phyloP scores from a whole-genome alignment of 2,113 vertebrate species.

The Plecotus auritus region DNA sequence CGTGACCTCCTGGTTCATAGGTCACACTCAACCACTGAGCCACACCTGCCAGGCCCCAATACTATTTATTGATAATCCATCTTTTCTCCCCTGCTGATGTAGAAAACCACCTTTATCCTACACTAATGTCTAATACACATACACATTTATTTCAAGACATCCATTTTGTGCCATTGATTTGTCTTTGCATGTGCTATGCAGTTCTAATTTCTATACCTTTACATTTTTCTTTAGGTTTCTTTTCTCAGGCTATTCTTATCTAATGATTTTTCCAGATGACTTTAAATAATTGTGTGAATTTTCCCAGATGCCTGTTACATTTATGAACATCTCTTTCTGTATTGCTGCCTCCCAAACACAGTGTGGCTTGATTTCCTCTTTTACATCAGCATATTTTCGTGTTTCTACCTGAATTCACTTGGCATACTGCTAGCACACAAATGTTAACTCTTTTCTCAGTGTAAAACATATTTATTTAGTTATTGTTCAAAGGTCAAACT shows the following conservation, averaged over 20 bases:
- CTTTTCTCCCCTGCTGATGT: not conserved
- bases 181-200: not conserved
- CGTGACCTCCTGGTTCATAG: too few relatives aligned
- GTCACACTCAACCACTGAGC: too few relatives aligned
- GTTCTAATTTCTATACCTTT: not conserved
- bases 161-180: not conserved
- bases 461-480: constrained; percentile 54
- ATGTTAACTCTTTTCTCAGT: constrained; percentile 23
- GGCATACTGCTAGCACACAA: not conserved
- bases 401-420: not conserved
- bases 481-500: constrained; percentile 46
- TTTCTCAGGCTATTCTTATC: not conserved
- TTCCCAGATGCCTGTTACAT: not conserved
- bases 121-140: not conserved
- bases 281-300: not conserved
- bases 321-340: not conserved
- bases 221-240: not conserved
- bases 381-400: not conserved
- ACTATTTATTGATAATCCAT: not conserved
- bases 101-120: not conserved
- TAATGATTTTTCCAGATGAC: not conserved
- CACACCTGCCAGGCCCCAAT: not conserved
- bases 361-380: not conserved
- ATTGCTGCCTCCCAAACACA: not conserved
- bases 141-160: not conserved